Base-by-base conservation (phyloP, 2,113 vertebrate genomes). In the Uria lomvia region DNA sequence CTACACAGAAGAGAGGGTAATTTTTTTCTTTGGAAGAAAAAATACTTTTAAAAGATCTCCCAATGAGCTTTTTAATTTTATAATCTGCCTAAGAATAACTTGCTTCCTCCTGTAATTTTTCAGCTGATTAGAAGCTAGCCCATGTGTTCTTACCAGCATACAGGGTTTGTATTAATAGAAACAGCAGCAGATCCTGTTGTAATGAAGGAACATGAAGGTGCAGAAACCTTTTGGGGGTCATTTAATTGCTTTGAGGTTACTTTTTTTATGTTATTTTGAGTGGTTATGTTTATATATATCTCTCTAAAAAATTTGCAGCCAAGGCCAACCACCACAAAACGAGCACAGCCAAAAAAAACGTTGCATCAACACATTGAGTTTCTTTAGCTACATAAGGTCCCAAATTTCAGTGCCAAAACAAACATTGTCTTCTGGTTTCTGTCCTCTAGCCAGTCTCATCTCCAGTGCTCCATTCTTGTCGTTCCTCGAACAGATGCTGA, bases 71-170 rank as follows among this genome's bases (percentile, higher is more conserved):
- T 95, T 74, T 27, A 20, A n/a, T 95, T 55, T 96, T 96, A 82
- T 72, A 93, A 83, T 74, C 91, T 75, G 23, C 59, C 63, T 38
- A 19, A 70, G 38, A 85, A 78, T 91, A 89, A 91, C 79, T 88
- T 85, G 8, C 62, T 94, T 96, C 88, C 53, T 85, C 83, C 90
- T 86, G 60, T 92, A 95, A 67, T 83, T 94, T 94, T 95, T 95
- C 40, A 84, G 50, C 16, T 68, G 83, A 67, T 53, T 86, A 87
- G 55, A 91, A 94, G 47, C 34, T 70, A 83, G 71, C 65, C 70
- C 23, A 32, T 88, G 76, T 94, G 65, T 47, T 84, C 55, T 88
- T 72, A 91, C 47, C 60, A 86, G 65, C 27, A 52, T 36, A 52
- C 21, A 94, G 76, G 47, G 40, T 67, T 91, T 75, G 47, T 55